Conservation (phyloP, 1,140 invertebrate species). For the Panagrolaimus sp. region DNA sequence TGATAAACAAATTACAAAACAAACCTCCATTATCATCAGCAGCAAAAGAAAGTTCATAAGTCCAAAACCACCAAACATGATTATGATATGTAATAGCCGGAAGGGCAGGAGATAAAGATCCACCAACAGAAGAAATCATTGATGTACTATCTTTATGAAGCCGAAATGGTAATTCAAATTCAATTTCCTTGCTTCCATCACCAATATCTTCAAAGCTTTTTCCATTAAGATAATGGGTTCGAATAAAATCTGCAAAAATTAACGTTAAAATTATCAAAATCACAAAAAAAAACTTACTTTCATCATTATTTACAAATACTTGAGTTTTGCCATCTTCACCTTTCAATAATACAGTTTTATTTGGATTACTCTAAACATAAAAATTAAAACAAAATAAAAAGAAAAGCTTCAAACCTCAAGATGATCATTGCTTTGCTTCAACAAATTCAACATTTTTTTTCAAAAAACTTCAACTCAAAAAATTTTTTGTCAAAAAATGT, state of each 20-base stretch:
- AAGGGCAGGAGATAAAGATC: background rate
- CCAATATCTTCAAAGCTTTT: constrained; percentile 1
- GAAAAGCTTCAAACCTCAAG: no score
- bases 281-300: background rate
- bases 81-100: background rate
- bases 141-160: constrained; percentile 7
- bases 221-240: background rate
- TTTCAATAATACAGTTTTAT: constrained; percentile 1
- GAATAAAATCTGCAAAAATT: background rate
- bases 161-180: background rate
- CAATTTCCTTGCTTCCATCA: background rate
- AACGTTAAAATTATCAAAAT: no score
- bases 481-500: no score
- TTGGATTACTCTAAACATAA: background rate
- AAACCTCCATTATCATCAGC: constrained; percentile 5
- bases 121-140: constrained; percentile 2
- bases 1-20: background rate
- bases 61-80: constrained; percentile 14
- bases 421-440: no score
- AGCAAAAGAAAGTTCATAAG: background rate
- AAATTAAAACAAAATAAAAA: no score
- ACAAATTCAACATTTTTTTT: no score
- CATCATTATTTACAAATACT: constrained; percentile 4
- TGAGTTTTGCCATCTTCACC: constrained; percentile 5
- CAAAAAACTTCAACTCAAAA: no score